Percentiles rank a stretch among this genome's conserved stretches.
phyloP scores from a whole-genome alignment of 2,888 invertebrate species.

The Nymphalis c-album region DNA sequence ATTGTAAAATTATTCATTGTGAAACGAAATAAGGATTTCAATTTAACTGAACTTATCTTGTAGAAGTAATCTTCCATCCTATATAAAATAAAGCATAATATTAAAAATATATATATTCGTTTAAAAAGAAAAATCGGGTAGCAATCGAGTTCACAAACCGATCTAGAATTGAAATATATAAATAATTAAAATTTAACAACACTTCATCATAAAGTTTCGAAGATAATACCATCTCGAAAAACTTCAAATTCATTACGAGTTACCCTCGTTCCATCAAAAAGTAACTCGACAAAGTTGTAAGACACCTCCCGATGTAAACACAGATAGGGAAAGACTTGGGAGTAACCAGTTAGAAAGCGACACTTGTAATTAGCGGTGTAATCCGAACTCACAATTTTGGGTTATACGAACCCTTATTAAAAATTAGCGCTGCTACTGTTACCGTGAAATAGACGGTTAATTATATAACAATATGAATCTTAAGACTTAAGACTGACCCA shows the following conservation, averaged over 20 bases:
- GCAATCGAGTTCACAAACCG: too few species aligned
- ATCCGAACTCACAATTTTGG: slow-evolving; percentile 58
- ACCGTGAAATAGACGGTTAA: slow-evolving; percentile 52
- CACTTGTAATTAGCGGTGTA: slow-evolving; percentile 76
- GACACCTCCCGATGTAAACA: slow-evolving; percentile 25
- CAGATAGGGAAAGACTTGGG: slow-evolving; percentile 28
- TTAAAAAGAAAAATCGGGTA: too few species aligned
- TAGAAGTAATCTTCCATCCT: slow-evolving; percentile 36
- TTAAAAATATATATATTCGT: too few species aligned
- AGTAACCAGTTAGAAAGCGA: slow-evolving; percentile 43
- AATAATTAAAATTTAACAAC: slow-evolving; percentile 20
- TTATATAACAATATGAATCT: slow-evolving; percentile 39
- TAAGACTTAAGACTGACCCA: background rate
- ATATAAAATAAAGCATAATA: background rate
- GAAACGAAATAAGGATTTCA: slow-evolving; percentile 52
- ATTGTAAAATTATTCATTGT: slow-evolving; percentile 41
- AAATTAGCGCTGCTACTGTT: slow-evolving; percentile 63
- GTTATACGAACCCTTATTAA: slow-evolving; percentile 60
- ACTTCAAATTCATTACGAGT: slow-evolving; percentile 22
- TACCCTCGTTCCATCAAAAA: slow-evolving; percentile 29
- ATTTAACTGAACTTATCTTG: slow-evolving; percentile 55
- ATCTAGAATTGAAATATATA: background rate
- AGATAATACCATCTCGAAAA: slow-evolving; percentile 20
- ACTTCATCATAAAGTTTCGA: slow-evolving; percentile 13
- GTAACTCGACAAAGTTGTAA: slow-evolving; percentile 28